A percentile compares a stretch with the other conserved stretches of the same genome.
These are phyloP conservation scores for Syngnathus rostellatus DNA, from an alignment of 2,797 vertebrate species.

Conservation along the genomic window DNA sequence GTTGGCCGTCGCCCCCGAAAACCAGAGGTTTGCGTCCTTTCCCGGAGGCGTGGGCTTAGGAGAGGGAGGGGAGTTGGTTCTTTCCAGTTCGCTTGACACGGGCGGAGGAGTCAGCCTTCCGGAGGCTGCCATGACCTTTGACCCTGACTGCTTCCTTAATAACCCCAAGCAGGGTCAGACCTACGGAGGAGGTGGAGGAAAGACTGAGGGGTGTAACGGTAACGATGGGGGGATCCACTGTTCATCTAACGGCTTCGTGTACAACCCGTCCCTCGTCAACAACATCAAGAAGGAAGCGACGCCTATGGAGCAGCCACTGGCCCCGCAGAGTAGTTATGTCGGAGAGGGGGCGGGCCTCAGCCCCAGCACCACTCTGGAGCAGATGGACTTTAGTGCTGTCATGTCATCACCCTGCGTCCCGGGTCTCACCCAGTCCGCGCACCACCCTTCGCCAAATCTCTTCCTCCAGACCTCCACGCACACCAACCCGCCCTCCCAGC, in stretches of 20 bases:
- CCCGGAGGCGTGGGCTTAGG: constrained; percentile 74
- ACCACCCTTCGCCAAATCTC: constrained; percentile 88
- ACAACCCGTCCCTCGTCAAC: constrained; percentile 79
- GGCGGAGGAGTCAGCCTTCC: constrained; percentile 81
- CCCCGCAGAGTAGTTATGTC: constrained; percentile 73
- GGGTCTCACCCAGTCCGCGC: constrained; percentile 76
- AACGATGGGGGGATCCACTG: constrained; percentile 59
- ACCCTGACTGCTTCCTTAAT: constrained; percentile 98
- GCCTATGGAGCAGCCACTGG: constrained; percentile 84
- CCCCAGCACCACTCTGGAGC: constrained; percentile 94
- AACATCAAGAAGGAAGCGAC: constrained; percentile 90
- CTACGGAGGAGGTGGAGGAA: constrained; percentile 88
- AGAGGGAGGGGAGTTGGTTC: constrained; percentile 86
- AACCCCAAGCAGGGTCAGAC: constrained; percentile 99
- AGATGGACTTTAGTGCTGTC: constrained; percentile 98
- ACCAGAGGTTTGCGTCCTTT: constrained; percentile 91
- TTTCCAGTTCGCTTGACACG: constrained; percentile 88
- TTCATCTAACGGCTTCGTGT: constrained; percentile 65
- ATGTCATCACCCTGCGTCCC: constrained; percentile 82
- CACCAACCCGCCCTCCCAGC: constrained; percentile 62
- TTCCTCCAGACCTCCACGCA: constrained; percentile 87
- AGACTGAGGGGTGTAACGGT: constrained; percentile 71
- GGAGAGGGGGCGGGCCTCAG: constrained; percentile 80
- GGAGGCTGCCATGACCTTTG: constrained; percentile 92
- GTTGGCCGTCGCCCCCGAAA: constrained; percentile 80